These are phyloP conservation scores for Neodiprion lecontei DNA, from an alignment of 1,140 invertebrate species.

Conservation along the genomic window DNA sequence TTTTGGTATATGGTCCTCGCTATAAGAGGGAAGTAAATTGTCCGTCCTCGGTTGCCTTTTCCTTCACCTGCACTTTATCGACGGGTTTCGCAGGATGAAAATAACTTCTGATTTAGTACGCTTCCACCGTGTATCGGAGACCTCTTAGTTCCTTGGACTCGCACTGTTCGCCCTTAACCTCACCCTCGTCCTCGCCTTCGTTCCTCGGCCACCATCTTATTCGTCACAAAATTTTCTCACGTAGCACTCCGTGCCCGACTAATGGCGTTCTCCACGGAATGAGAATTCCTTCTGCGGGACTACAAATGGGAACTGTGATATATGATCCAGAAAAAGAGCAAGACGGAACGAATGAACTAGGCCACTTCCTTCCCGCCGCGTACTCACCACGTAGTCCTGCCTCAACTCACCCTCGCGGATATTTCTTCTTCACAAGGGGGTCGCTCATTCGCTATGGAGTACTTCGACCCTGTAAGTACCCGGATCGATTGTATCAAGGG, in stretches of 20 bases:
- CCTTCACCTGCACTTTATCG: not conserved
- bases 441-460: not conserved
- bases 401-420: not conserved
- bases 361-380: not conserved
- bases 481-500: not conserved
- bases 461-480: not conserved
- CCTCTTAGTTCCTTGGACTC: not conserved
- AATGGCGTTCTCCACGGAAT: constrained; percentile 4
- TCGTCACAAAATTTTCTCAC: constrained; percentile 3
- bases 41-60: not conserved
- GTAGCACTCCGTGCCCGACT: constrained; percentile 1
- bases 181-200: too few relatives aligned
- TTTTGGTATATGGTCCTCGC: not conserved
- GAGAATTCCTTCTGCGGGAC: constrained; percentile 6
- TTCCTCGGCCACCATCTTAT: not conserved
- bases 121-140: not conserved
- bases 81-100: not conserved
- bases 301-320: constrained; percentile 7
- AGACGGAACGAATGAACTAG: not conserved
- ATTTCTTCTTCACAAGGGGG: not conserved
- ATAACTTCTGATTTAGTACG: not conserved
- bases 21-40: not conserved
- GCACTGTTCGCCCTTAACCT: not conserved
- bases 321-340: constrained; percentile 1
- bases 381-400: not conserved